Conservation (phyloP, 2,888 invertebrate species). For the Scaeva pyrastri region DNA sequence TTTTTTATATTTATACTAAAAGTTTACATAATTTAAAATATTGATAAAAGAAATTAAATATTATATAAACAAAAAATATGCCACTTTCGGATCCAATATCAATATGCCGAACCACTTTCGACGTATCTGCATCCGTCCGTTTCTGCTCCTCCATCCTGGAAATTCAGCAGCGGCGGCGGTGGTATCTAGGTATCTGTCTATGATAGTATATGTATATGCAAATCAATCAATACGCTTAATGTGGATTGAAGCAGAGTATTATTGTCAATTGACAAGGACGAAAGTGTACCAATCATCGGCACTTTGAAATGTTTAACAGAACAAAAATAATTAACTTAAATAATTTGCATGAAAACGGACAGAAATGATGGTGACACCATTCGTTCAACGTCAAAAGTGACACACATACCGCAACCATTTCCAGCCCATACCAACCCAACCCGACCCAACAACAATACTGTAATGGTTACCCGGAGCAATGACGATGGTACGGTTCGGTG, state of each 20-base stretch:
- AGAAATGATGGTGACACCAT: slow-evolving; percentile 42
- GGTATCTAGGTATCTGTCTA: too few relatives aligned
- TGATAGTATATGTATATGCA: background rate
- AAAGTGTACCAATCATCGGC: slow-evolving; percentile 51
- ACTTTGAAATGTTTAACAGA: slow-evolving; percentile 70
- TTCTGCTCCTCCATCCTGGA: too few relatives aligned
- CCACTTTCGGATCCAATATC: too few relatives aligned
- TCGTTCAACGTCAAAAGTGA: slow-evolving; percentile 63
- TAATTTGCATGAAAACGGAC: slow-evolving; percentile 51
- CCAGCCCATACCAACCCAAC: background rate
- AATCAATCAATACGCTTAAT: background rate
- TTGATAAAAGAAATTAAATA: too few relatives aligned
- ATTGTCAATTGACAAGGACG: slow-evolving; percentile 64
- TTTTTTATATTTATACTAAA: too few relatives aligned
- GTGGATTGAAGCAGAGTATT: background rate
- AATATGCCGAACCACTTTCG: too few relatives aligned
- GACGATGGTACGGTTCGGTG: background rate
- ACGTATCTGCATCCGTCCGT: too few relatives aligned
- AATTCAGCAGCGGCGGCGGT: too few relatives aligned
- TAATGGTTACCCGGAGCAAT: slow-evolving; percentile 28
- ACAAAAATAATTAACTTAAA: slow-evolving; percentile 76
- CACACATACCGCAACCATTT: slow-evolving; percentile 37
- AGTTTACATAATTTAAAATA: too few relatives aligned
- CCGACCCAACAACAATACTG: slow-evolving; percentile 16
- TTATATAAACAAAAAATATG: too few relatives aligned